phyloP scores from a whole-genome alignment of 2,797 vertebrate species.

The Numenius phaeopus region DNA sequence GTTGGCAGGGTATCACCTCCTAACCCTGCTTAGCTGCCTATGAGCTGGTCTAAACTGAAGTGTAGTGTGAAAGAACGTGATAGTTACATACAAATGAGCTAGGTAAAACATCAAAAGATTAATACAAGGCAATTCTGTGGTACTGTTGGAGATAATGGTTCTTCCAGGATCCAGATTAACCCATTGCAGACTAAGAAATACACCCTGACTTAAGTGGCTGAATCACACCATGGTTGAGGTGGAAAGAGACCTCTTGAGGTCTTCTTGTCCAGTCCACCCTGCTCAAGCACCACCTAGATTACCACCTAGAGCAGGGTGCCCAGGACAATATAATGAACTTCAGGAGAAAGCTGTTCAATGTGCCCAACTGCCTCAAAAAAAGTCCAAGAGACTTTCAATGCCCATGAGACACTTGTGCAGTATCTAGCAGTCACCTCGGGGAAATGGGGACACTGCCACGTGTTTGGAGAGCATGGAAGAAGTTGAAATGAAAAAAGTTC shows the following conservation, averaged over 20 bases:
- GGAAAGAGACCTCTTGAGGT: not conserved
- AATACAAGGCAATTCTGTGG: not conserved
- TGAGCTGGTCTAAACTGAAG: not conserved
- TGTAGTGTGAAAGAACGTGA: not conserved
- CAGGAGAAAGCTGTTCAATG: not conserved
- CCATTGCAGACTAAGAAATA: not conserved
- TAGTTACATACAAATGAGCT: not conserved
- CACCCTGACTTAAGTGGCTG: not conserved
- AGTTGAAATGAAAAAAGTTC: not conserved
- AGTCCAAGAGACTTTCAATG: not conserved
- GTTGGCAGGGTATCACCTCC: not conserved
- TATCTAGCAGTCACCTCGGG: not conserved
- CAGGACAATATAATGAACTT: not conserved
- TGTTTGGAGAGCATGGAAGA: not conserved
- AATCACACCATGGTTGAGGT: not conserved
- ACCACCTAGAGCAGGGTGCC: not conserved
- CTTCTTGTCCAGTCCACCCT: rapidly evolving
- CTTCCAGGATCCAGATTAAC: not conserved
- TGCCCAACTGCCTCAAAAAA: not conserved
- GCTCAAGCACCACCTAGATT: not conserved
- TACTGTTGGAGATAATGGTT: not conserved
- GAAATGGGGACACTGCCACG: not conserved
- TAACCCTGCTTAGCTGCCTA: not conserved
- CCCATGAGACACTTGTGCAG: not conserved
- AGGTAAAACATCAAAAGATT: not conserved